phyloP scores from a whole-genome alignment of 1,140 invertebrate species.

The Bombus cullumanus region DNA sequence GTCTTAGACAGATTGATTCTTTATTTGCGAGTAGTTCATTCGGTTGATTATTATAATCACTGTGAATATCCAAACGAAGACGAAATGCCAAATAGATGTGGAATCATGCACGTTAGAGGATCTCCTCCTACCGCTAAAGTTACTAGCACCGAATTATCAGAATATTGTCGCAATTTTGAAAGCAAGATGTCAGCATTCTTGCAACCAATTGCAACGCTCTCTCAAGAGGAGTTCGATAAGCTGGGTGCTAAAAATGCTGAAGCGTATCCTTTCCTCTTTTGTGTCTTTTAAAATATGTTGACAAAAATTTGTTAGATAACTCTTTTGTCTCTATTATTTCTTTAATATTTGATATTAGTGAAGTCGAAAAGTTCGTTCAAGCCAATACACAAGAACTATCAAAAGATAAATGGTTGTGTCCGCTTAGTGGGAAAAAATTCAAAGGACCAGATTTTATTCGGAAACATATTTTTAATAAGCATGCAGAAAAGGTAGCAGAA shows the following conservation, averaged over 20 bases:
- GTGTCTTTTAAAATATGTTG: background rate
- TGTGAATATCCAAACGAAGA: conserved; percentile 99
- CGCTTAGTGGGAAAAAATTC: conserved; percentile 99
- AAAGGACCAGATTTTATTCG: conserved; percentile 99
- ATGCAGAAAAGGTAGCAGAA: conserved; percentile 97
- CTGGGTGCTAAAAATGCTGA: conserved; percentile 94
- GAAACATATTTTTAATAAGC: conserved; percentile 99
- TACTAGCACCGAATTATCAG: conserved; percentile 78
- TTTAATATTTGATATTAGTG: conserved; percentile 78
- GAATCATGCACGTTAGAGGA: conserved; percentile 98
- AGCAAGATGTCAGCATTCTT: conserved; percentile 95
- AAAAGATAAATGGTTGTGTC: conserved; percentile 99
- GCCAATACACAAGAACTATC: conserved; percentile 97
- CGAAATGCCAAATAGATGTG: conserved; percentile 99
- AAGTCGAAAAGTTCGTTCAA: conserved; percentile 97
- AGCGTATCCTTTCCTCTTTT: conserved; percentile 81
- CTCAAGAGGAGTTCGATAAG: conserved; percentile 92
- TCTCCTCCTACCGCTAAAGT: conserved; percentile 92
- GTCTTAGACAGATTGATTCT: conserved; percentile 93
- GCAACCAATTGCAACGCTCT: conserved; percentile 86
- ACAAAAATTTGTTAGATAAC: no score
- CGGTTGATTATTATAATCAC: conserved; percentile 99
- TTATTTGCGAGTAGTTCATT: conserved; percentile 98
- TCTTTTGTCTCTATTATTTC: conserved; percentile 36
- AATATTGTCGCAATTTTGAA: conserved; percentile 85